Conservation (phyloP, 1,140 invertebrate genomes). For the Paraescarpia echinospica region DNA sequence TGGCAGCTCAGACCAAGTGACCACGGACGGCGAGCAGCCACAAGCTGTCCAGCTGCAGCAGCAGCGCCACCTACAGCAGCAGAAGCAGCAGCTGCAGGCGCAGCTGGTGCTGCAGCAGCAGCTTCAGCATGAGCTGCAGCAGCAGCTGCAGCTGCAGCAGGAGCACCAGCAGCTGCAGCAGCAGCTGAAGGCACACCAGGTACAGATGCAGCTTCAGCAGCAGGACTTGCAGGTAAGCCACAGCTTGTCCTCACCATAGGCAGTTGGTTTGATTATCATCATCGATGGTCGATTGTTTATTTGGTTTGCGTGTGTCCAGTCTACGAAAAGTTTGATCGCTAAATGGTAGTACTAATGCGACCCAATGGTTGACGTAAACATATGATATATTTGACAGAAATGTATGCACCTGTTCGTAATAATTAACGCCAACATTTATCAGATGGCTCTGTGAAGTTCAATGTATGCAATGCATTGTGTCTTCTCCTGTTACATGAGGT, state of each 20-base stretch:
- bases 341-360: no score
- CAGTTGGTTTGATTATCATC: no score
- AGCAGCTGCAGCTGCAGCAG: conserved; percentile 16
- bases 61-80: conserved; percentile 26
- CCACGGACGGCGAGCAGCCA: background rate
- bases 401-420: no score
- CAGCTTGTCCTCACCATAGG: background rate
- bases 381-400: no score
- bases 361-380: no score
- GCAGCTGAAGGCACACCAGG: conserved; percentile 42
- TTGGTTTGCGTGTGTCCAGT: no score
- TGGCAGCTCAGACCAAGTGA: background rate
- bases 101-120: conserved; percentile 36
- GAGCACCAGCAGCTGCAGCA: conserved; percentile 51
- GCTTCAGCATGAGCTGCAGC: conserved; percentile 38
- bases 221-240: conserved; percentile 45
- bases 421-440: no score
- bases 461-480: no score
- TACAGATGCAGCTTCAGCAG: conserved; percentile 38
- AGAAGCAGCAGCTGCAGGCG: conserved; percentile 25
- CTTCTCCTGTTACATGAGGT: no score
- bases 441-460: no score
- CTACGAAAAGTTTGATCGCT: no score
- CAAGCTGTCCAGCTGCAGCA: conserved; percentile 6
- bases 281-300: no score